phyloP scores from a whole-genome alignment of 2,888 invertebrate genomes.

The Odontothrips loti region DNA sequence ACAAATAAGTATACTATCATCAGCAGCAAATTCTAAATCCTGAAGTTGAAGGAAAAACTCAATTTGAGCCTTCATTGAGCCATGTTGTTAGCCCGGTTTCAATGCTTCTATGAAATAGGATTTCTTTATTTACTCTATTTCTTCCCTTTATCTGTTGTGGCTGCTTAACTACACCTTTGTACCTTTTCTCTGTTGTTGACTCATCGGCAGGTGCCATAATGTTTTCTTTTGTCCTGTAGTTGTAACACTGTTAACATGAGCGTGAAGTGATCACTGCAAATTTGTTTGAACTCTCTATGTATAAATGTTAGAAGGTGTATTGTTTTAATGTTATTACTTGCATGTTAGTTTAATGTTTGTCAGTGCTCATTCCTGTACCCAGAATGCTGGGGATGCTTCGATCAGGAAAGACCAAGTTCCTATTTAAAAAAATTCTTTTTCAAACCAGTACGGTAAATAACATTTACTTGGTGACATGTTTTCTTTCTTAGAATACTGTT shows the following conservation, averaged over 20 bases:
- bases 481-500: not conserved
- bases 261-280: not conserved
- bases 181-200: not conserved
- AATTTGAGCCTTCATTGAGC: not conserved
- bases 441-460: not conserved
- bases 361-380: constrained; percentile 17
- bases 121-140: not conserved
- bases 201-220: not conserved
- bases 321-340: constrained; percentile 8
- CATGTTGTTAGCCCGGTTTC: not conserved
- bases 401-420: constrained; percentile 21
- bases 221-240: not conserved
- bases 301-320: not conserved
- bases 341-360: constrained; percentile 11
- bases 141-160: not conserved
- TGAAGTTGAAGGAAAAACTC: not conserved
- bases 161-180: not conserved
- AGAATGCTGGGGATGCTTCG: not conserved
- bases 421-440: not conserved
- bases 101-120: not conserved
- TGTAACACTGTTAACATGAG: not conserved
- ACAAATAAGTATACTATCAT: not conserved
- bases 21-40: not conserved
- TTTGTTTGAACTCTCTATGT: not conserved
- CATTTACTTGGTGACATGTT: not conserved